Evolutionary conservation across 1,140 invertebrate species (phyloP).

Genomic region (Aphelenchoides avenae): DNA sequence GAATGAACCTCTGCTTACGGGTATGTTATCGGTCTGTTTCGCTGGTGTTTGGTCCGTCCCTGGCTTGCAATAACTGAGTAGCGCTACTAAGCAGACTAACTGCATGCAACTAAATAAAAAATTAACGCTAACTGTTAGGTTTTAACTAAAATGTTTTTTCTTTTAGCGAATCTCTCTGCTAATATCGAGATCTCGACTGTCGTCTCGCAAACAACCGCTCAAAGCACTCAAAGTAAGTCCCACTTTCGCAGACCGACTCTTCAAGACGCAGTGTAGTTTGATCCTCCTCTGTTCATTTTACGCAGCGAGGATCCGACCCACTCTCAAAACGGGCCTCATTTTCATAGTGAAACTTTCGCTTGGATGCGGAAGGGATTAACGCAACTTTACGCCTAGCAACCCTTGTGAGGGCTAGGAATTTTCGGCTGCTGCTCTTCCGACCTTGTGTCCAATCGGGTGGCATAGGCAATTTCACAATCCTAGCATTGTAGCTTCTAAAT

Average conservation of each 20-base stretch:
- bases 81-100: slow-evolving; percentile 3
- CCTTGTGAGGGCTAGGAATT: neutral
- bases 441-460: neutral
- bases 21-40: no score
- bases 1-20: slow-evolving; percentile 53
- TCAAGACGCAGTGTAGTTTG: neutral
- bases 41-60: no score
- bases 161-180: slow-evolving; percentile 24
- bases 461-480: neutral
- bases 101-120: neutral
- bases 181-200: slow-evolving; percentile 46
- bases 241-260: neutral
- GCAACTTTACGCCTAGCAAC: no score
- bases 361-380: neutral
- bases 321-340: slow-evolving; percentile 4
- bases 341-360: slow-evolving; percentile 7
- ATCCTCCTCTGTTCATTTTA: neutral
- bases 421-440: slow-evolving; percentile 1
- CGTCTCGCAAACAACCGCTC: slow-evolving; percentile 30
- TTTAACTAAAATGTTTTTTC: slow-evolving; percentile 2
- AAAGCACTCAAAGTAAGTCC: slow-evolving; percentile 22
- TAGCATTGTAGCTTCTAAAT: no score
- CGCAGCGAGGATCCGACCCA: no score
- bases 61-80: no score
- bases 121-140: slow-evolving; percentile 12